These are phyloP conservation scores for Halictus quadricinctus DNA, from an alignment of 2,888 invertebrate species.

Conservation along the genomic window DNA sequence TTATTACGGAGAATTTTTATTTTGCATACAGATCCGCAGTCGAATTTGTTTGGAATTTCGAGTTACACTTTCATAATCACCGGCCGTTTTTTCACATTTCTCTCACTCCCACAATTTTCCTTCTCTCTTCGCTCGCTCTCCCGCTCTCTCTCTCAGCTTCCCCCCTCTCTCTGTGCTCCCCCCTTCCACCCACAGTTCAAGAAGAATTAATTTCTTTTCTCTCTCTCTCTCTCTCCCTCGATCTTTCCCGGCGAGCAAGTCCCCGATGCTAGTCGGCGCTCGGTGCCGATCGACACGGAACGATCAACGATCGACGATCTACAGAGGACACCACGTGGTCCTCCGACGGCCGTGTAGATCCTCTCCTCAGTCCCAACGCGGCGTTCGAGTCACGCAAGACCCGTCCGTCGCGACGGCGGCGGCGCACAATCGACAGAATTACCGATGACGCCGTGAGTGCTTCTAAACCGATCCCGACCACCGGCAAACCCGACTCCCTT, in stretches of 20 bases:
- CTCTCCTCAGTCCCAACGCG: neutral
- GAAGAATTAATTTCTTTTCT: conserved; percentile 13
- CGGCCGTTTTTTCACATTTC: neutral
- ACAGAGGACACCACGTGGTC: conserved; percentile 1
- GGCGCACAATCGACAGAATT: conserved; percentile 15
- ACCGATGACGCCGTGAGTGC: conserved; percentile 9
- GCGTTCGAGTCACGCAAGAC: neutral
- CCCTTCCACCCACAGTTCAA: neutral
- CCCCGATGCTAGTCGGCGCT: conserved; percentile 1
- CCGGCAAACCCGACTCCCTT: neutral
- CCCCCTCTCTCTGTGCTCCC: neutral
- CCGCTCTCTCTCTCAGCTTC: too few species aligned
- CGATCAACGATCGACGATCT: conserved; percentile 4
- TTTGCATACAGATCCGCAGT: too few species aligned
- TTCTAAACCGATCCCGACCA: neutral
- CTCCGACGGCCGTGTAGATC: neutral
- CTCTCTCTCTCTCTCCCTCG: neutral
- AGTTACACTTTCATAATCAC: too few species aligned
- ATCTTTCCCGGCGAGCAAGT: neutral
- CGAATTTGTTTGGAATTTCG: too few species aligned
- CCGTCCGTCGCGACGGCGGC: conserved; percentile 1
- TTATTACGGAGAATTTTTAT: too few species aligned
- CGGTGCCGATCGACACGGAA: conserved; percentile 4
- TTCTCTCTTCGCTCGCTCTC: neutral
- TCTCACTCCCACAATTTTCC: neutral